Conservation (phyloP, 2,113 vertebrate species). For the Thomomys bottae region DNA sequence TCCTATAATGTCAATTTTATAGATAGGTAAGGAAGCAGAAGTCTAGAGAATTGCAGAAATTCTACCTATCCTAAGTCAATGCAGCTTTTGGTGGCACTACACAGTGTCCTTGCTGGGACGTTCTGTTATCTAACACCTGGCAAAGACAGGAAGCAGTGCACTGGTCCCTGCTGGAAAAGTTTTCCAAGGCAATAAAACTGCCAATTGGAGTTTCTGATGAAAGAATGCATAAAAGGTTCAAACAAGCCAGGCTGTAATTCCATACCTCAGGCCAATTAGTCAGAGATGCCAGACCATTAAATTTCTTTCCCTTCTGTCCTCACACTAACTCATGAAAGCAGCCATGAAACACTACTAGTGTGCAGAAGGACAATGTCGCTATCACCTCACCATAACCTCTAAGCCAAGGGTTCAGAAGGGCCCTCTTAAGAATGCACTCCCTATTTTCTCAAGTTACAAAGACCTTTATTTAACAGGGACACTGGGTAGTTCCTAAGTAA, state of each 20-base stretch:
- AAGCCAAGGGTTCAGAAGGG: neutral
- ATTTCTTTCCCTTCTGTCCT: neutral
- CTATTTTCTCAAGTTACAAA: conserved; percentile 36
- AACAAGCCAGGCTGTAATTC: conserved; percentile 39
- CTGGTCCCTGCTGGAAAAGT: conserved; percentile 9
- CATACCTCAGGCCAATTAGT: conserved; percentile 20
- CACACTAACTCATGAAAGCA: neutral
- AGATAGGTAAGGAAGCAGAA: conserved; percentile 42
- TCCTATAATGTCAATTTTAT: neutral
- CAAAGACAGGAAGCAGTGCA: conserved; percentile 27
- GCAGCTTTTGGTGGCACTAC: neutral
- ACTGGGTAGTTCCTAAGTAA: conserved; percentile 29
- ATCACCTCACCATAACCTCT: neutral
- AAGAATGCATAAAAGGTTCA: conserved; percentile 29
- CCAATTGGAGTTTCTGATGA: conserved; percentile 43
- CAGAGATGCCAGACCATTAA: neutral
- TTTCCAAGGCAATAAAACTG: conserved; percentile 48
- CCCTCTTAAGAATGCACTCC: neutral
- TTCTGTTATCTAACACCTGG: conserved; percentile 61
- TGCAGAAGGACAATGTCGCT: neutral
- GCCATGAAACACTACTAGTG: neutral
- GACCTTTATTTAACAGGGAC: neutral
- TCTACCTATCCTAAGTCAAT: conserved; percentile 33
- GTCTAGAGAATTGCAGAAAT: conserved; percentile 41
- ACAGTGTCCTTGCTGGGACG: conserved; percentile 33